These are phyloP conservation scores for Coenonympha arcania DNA, from an alignment of 2,888 invertebrate genomes.

Conservation along the genomic window DNA sequence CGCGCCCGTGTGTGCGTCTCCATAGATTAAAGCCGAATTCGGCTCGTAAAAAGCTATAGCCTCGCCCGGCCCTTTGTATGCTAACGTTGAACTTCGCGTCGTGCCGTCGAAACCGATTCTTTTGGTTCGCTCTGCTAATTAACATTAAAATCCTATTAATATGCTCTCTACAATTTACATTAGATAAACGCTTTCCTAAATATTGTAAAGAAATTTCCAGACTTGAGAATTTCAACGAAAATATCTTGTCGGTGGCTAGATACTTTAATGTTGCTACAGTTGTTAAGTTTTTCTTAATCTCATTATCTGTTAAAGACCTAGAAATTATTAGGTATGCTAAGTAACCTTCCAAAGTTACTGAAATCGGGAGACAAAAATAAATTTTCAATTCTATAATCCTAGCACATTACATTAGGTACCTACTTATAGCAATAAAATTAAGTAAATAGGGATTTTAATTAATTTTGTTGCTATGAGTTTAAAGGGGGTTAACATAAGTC, in stretches of 20 bases:
- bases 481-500: background rate
- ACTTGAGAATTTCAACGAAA: background rate
- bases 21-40: slow-evolving; percentile 62
- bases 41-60: slow-evolving; percentile 62
- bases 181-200: slow-evolving; percentile 30
- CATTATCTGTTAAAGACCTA: no score
- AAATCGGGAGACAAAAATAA: no score
- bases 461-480: no score
- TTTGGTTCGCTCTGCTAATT: slow-evolving; percentile 44
- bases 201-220: slow-evolving; percentile 7
- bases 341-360: no score
- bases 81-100: slow-evolving; percentile 61
- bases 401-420: no score
- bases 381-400: no score
- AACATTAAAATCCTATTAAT: slow-evolving; percentile 50
- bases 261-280: no score
- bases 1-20: slow-evolving; percentile 36
- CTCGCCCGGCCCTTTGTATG: slow-evolving; percentile 62
- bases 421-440: no score
- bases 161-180: slow-evolving; percentile 41
- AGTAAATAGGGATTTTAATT: no score
- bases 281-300: background rate
- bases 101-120: slow-evolving; percentile 48
- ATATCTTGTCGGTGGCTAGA: background rate
- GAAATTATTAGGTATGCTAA: no score